Evolutionary conservation across 2,888 invertebrate genomes (phyloP), one percentile per base, ranked within the genome.

Genomic region (Papilio gigon): DNA sequence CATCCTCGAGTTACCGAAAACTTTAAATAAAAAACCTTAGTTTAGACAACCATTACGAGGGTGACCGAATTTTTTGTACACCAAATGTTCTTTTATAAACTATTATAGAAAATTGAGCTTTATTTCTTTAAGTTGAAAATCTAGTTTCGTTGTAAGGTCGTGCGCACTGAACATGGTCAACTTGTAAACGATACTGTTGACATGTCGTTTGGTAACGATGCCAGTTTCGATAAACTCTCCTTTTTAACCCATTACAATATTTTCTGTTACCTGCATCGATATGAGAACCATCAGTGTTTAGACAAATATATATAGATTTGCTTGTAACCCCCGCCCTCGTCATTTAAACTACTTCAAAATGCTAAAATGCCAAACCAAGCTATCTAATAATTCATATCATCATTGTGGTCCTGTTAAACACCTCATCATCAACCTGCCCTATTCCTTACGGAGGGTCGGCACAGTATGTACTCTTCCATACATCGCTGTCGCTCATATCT

Each of bases 1-100:
- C 66, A 66, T 69, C 69, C 56, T 53, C 69, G 44, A 68, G 70
- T 62, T 71, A 71, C 63, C 59, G 58, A 72, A 72, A 73, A 50
- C 37, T 61, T 22, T n/a, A 53, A 71, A 73, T 77, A 75, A 75
- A 75, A 74, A 65, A 69, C 69, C 63, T 72, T 73, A 56, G 74
- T 73, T 71, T 71, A 72, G 70, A 70, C 72, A 70, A 70, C 75
- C 40, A 77, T 76, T 77, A 76, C 14, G 69, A 73, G 74, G 71
- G 73, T 75, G 77, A 73, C 73, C 72, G 70, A 71, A 73, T 73
- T 73, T 65, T 70, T 62, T 70, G 25, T 37, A 22, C 6, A 47
- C 22, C 64, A 62, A 61, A 62, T 40, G 61, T 20, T 42, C 17
- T 6, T 6, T 17, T 22, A n/a, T 53, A 6, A 20, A 37, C 27